Evolutionary conservation across 1,140 invertebrate species (phyloP).

Genomic region (Temnothorax curvispinosus): DNA sequence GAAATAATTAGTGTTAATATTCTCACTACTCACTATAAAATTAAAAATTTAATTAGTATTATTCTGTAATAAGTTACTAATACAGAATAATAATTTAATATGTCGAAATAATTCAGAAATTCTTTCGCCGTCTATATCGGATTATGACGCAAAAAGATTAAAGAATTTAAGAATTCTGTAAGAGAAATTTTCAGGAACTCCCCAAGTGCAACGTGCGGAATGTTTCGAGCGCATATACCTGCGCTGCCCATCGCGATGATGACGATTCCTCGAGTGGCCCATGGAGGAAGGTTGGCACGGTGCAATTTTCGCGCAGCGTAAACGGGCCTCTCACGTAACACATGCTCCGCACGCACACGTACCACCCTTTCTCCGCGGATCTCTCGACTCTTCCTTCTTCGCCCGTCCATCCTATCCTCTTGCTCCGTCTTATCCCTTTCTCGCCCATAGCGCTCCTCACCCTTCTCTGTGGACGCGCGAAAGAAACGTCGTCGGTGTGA

Average conservation of each 20-base stretch:
- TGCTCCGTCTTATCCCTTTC: neutral
- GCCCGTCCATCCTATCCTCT: constrained; percentile 56
- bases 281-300: constrained; percentile 28
- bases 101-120: neutral
- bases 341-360: constrained; percentile 66
- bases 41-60: neutral
- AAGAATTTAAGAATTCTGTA: neutral
- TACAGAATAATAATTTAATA: neutral
- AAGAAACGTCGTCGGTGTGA: constrained; percentile 65
- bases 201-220: neutral
- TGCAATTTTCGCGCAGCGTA: constrained; percentile 64
- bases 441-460: neutral
- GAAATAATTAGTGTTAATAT: constrained; percentile 13
- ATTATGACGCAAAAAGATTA: neutral
- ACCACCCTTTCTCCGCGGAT: constrained; percentile 43
- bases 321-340: constrained; percentile 68
- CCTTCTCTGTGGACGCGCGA: constrained; percentile 49
- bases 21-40: neutral
- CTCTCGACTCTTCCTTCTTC: constrained; percentile 47
- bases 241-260: constrained; percentile 21
- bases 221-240: constrained; percentile 35
- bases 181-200: neutral
- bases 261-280: constrained; percentile 50
- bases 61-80: neutral
- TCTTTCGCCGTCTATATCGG: neutral